phyloP scores from a whole-genome alignment of 2,113 vertebrate species.

The Toxotes jaculatrix region DNA sequence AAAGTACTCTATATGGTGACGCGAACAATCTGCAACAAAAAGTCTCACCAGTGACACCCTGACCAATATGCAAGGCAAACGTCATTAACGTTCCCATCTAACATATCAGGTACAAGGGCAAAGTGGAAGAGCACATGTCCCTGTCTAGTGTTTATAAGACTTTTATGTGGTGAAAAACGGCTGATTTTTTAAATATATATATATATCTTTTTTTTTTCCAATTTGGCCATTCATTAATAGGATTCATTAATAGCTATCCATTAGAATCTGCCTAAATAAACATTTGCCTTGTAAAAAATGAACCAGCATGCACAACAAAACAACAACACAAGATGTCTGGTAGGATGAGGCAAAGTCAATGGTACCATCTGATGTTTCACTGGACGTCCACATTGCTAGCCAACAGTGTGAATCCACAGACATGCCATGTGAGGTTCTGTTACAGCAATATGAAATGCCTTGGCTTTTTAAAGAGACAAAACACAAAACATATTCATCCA shows the following conservation, averaged over 20 bases:
- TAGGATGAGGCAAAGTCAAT: slow-evolving; percentile 42
- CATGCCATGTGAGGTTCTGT: slow-evolving; percentile 58
- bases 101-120: slow-evolving; percentile 2
- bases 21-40: slow-evolving; percentile 30
- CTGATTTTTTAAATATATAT: neutral
- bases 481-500: slow-evolving; percentile 63
- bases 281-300: slow-evolving; percentile 12
- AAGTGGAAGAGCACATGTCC: slow-evolving; percentile 36
- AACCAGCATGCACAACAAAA: slow-evolving; percentile 50
- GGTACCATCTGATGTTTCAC: slow-evolving; percentile 41
- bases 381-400: slow-evolving; percentile 28
- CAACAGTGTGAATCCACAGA: slow-evolving; percentile 49
- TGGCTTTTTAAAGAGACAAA: slow-evolving; percentile 70
- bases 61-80: slow-evolving; percentile 50
- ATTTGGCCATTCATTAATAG: slow-evolving; percentile 7
- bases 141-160: slow-evolving; percentile 32
- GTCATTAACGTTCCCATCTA: slow-evolving; percentile 28
- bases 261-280: slow-evolving; percentile 37
- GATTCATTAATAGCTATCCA: neutral
- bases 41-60: slow-evolving; percentile 34
- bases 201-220: no score
- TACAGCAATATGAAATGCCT: slow-evolving; percentile 77
- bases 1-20: slow-evolving; percentile 37
- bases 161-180: neutral
- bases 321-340: slow-evolving; percentile 31